Base-by-base conservation (phyloP, 2,113 vertebrate genomes). In the Ranitomeya variabilis region DNA sequence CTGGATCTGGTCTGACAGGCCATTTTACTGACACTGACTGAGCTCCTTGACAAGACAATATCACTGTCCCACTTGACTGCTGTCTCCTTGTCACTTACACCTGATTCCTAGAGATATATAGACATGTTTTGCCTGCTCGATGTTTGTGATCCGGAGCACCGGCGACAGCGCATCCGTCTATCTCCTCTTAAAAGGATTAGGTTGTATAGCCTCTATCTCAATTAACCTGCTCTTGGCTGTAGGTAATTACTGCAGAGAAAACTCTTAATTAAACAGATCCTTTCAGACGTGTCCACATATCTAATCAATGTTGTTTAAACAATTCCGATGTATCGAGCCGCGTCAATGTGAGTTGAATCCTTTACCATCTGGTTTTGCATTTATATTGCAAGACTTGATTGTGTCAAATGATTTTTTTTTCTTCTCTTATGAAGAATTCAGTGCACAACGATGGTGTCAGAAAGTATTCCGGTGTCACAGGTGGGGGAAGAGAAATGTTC, bases 1-100 rank as follows among this genome's bases (percentile, higher is more conserved):
- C 92, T 91, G 93, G 92, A 91, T 90, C 88, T 90, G 88, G 87
- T 90, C 91, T 93, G 94, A 93, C 95, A 91, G 76, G 62, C 64
- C 82, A 90, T 89, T 76, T 91, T 92, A 91, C 81, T 90, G 92
- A 90, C 91, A 88, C 89, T 92, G 88, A 90, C 85, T 90, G 90
- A 76, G 89, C 52, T 62, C 3, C 90, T 76, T 91, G 91, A 93
- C 92, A 93, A 90, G 77, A 74, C 83, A 81, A 91, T 90, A 91
- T 88, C 45, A 64, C 84, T 1, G 16, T 52, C 88, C 85, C 67
- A 64, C n/a, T 69, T 87, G 89, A 90, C 81, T 81, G 59, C 78
- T 81, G 80, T 85, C 59, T 82, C 64, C 15, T 37, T 84, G 74
- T 87, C 84, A 85, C 19, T 84, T 86, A 54, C 82, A 83, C 37